These are phyloP conservation scores for Diorhabda carinulata DNA, from an alignment of 1,140 invertebrate genomes.

Conservation along the genomic window DNA sequence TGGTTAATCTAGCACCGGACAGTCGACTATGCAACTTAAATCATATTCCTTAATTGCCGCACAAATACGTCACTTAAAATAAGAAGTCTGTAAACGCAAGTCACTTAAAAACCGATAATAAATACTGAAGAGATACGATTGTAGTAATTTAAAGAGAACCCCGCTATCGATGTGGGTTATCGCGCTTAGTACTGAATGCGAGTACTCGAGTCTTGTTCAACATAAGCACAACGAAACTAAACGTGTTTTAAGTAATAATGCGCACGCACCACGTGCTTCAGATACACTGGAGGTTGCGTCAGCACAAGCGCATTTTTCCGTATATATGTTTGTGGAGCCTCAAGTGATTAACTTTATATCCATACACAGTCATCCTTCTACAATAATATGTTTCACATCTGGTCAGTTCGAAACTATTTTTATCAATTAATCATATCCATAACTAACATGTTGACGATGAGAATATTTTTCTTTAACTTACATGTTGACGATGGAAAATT, in stretches of 20 bases:
- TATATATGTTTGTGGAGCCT: too few species aligned
- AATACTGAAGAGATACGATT: constrained; percentile 4
- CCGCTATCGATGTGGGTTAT: neutral
- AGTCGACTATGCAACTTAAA: neutral
- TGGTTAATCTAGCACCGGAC: constrained; percentile 10
- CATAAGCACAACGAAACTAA: neutral
- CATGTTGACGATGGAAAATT: too few species aligned
- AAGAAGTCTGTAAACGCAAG: neutral
- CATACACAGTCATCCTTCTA: too few species aligned
- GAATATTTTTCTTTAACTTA: too few species aligned
- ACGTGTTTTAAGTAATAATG: constrained; percentile 12
- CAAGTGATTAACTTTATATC: too few species aligned
- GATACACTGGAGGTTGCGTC: neutral
- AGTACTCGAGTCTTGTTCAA: neutral
- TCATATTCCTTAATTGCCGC: constrained; percentile 12
- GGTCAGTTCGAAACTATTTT: too few species aligned
- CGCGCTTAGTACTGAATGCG: constrained; percentile 6
- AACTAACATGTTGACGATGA: too few species aligned
- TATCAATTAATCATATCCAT: too few species aligned
- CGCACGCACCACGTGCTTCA: constrained; percentile 19
- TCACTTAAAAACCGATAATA: constrained; percentile 5
- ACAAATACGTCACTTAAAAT: constrained; percentile 6
- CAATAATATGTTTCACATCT: too few species aligned
- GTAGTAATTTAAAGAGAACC: neutral
- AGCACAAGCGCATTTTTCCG: too few species aligned